Evolutionary conservation across 64 coral and sea anemone genomes (phyloP), one percentile per base, ranked within the genome.

Genomic region (Montipora cactus): DNA sequence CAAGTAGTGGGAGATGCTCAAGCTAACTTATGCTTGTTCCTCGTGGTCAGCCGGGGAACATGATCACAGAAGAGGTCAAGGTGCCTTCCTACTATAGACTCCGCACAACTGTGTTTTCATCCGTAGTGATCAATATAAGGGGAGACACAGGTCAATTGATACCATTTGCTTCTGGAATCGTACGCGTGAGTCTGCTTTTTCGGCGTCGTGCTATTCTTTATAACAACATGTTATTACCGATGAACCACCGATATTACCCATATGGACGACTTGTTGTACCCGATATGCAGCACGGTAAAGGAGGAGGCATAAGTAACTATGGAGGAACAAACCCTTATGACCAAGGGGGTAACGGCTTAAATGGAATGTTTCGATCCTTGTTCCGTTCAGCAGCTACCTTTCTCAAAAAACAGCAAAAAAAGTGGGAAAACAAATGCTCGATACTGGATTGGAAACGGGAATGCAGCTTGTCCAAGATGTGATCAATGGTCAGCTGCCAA

Each of bases 341-440:
- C 49, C 83, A 87, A 87, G 59, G 83, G 44, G 83, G 83, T 20
- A 87, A 68, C 23, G 83, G 83, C 2, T 3, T 69, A 47, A 25
- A 62, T 18, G 59, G 83, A 7, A 69, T 87, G 83, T 87, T 87
- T 52, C 61, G 59, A 9, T 67, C 59, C 2, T 48, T 87, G 5
- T 67, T 70, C 13, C 28, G 83, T 7, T 69, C 62, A 70, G 83
- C 83, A 4, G 47, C 59, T 6, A 59, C 83, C 20, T 70, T 87
- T 87, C 61, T 87, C 4, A 87, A 87, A 20, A 69, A 70, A 52
- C 61, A n/a, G 83, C 25, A 0, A 67, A 87, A 11, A 87, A 87
- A 69, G 83, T 69, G 9, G 64, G 28, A 45, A 87, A 87, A 14
- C 61, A 62, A 46, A 4, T 87, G 28, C 83, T 87, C 13, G 47